Base-by-base conservation (phyloP, 2,797 vertebrate species). In the Dermochelys coriacea region DNA sequence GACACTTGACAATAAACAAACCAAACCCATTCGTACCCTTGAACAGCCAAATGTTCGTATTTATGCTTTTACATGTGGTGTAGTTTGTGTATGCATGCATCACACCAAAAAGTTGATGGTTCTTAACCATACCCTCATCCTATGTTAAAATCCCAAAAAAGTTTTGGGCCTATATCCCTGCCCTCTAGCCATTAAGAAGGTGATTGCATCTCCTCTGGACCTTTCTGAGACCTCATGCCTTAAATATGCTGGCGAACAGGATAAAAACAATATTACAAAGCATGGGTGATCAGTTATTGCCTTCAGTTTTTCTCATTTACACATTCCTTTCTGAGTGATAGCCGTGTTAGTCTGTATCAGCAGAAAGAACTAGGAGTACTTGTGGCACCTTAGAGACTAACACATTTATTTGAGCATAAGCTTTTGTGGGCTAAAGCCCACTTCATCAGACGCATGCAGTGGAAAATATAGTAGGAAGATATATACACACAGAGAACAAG, bases 211-310 rank as follows among this genome's bases (percentile, higher is more conserved):
- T 95, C 85, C 89, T 78, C 82, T 89, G 79, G 61, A 61, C 25
- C 78, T 80, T 94, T 89, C 78, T 94, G 86, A 88, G 84, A 82
- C 86, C 85, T 94, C 90, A 41, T 74, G 91, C 59, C 80, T 82
- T 93, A 55, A 95, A 88, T 93, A 8, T 41, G 14, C 34, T 68
- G 61, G 4, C 80, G 80, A 82, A 85, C 92, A 92, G 90, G 91
- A 74, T 45, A 93, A 0, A 93, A 34, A 75, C 82, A 59, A 83
- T 97, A 95, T 97, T 96, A 95, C 86, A 90, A 82, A 94, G 78
- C 84, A 68, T 75, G 80, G 45, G 23, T 84, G 94, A 91, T 74
- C 95, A 88, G 89, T 95, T 96, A 94, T 92, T 95, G 91, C 91
- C 93, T 89, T 94, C 57, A 61, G 51, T 77, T 80, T 94, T 91